phyloP scores from a whole-genome alignment of 2,888 invertebrate genomes.

The Alsophila aescularia region DNA sequence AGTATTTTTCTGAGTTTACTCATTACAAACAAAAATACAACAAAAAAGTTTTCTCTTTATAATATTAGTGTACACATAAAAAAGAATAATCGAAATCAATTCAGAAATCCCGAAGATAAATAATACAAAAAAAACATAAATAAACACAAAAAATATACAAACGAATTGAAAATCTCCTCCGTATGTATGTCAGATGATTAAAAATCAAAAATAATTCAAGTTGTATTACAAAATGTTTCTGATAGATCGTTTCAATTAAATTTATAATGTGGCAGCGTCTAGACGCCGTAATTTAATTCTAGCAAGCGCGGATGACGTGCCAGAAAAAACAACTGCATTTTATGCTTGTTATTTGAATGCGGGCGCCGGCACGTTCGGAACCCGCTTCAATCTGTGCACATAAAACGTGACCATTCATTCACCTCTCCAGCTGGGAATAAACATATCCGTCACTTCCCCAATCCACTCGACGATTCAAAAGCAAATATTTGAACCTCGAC shows the following conservation, averaged over 20 bases:
- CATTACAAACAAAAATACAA: too few species aligned
- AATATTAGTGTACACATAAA: too few species aligned
- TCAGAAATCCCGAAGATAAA: too few species aligned
- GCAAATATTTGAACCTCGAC: conserved; percentile 51
- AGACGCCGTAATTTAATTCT: conserved; percentile 61
- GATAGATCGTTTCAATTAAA: background rate
- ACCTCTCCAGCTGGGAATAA: conserved; percentile 55
- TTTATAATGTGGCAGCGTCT: conserved; percentile 39
- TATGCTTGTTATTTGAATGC: conserved; percentile 57
- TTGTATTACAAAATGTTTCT: background rate
- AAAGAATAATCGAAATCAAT: too few species aligned
- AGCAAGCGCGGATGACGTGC: conserved; percentile 48
- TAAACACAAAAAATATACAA: too few species aligned
- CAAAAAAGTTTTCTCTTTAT: too few species aligned
- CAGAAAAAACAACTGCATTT: conserved; percentile 44
- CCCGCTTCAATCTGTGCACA: conserved; percentile 66
- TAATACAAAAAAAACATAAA: too few species aligned
- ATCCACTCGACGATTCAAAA: conserved; percentile 47
- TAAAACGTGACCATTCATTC: conserved; percentile 78
- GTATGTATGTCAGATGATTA: too few species aligned
- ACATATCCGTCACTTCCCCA: conserved; percentile 56
- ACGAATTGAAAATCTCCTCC: too few species aligned
- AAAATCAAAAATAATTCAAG: background rate
- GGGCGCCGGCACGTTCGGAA: conserved; percentile 64
- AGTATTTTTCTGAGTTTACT: too few species aligned